These are phyloP conservation scores for Terrapene triunguis DNA, from an alignment of 2,113 vertebrate genomes.

Conservation along the genomic window DNA sequence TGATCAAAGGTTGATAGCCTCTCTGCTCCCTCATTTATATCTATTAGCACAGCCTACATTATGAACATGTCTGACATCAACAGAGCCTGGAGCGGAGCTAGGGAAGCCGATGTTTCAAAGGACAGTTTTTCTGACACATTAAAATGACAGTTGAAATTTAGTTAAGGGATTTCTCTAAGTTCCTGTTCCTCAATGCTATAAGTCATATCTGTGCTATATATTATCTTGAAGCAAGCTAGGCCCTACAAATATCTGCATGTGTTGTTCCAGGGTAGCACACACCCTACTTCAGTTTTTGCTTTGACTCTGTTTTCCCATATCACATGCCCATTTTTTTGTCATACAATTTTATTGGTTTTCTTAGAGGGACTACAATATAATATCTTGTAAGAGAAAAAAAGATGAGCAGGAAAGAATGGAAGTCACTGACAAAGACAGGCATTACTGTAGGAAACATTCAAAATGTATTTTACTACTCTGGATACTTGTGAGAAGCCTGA, in stretches of 20 bases:
- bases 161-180: neutral
- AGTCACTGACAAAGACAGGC: neutral
- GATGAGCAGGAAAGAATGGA: fast-evolving
- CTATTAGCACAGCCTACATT: neutral
- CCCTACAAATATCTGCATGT: neutral
- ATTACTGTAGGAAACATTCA: neutral
- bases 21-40: neutral
- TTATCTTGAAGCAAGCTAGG: neutral
- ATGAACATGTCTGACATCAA: neutral
- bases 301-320: neutral
- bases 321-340: neutral
- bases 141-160: neutral
- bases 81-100: neutral
- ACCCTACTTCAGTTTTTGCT: neutral
- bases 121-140: neutral
- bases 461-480: neutral
- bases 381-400: neutral
- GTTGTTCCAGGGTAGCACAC: neutral
- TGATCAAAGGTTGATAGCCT: neutral
- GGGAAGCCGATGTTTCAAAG: neutral
- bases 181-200: neutral
- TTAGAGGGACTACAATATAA: neutral
- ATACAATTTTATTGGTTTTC: neutral
- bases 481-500: neutral
- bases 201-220: neutral